Evolutionary conservation across 2,113 vertebrate genomes (phyloP).

Genomic region (Otolemur garnettii): DNA sequence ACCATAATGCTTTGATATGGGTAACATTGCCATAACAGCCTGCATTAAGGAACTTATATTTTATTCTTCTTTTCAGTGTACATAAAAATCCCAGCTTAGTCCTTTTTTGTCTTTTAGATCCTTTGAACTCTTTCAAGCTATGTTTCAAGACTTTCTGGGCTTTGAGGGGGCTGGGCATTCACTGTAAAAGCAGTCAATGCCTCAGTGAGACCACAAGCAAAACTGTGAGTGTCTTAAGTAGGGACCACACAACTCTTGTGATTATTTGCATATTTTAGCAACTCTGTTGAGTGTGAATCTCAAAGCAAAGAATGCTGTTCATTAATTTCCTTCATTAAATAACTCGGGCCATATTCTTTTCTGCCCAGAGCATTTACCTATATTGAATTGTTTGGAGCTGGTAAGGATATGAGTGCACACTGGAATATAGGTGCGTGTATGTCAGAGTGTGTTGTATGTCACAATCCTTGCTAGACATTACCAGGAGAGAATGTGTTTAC

Average conservation of each 20-base stretch:
- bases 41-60: conserved; percentile 99
- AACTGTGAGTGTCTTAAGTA: conserved; percentile 98
- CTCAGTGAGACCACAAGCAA: conserved; percentile 99
- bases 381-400: conserved; percentile 58
- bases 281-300: conserved; percentile 91
- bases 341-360: conserved; percentile 73
- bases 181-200: conserved; percentile 99
- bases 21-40: conserved; percentile 95
- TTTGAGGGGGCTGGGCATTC: conserved; percentile 98
- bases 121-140: conserved; percentile 99
- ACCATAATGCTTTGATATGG: conserved; percentile 97
- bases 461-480: conserved; percentile 70
- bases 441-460: neutral
- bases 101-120: conserved; percentile 99
- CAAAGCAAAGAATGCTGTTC: conserved; percentile 89
- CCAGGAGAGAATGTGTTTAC: conserved; percentile 87
- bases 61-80: conserved; percentile 99
- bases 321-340: conserved; percentile 88
- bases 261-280: conserved; percentile 99
- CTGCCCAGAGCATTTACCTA: conserved; percentile 83
- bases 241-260: conserved; percentile 98
- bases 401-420: rapidly evolving
- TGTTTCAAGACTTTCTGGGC: conserved; percentile 98
- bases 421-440: conserved; percentile 63
- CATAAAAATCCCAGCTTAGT: conserved; percentile 99